Conservation (phyloP, 2,888 invertebrate species). For the Zygothrica quintamaculata region DNA sequence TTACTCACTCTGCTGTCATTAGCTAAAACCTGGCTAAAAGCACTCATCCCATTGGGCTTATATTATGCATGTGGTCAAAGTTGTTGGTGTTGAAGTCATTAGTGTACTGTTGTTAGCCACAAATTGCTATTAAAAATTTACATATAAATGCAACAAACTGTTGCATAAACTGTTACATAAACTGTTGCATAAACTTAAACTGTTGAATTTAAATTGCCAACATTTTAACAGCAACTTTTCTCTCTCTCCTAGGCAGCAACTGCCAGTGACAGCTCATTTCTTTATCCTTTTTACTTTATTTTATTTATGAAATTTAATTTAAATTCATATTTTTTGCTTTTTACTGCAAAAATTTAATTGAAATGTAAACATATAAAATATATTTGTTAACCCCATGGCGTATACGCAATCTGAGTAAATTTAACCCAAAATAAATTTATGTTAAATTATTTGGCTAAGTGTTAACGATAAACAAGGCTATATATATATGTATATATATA, state of each 20-base stretch:
- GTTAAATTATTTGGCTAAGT: no score
- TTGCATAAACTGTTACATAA: conserved; percentile 9
- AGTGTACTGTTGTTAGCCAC: not conserved
- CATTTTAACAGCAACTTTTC: no score
- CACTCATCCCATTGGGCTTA: no score
- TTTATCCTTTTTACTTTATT: not conserved
- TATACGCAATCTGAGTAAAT: conserved; percentile 15
- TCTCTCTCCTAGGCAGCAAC: not conserved
- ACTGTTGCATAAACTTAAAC: conserved; percentile 1
- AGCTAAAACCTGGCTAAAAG: no score
- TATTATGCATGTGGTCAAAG: no score
- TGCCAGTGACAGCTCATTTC: conserved; percentile 4
- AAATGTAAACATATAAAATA: conserved; percentile 8
- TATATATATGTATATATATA: no score
- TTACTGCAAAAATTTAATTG: conserved; percentile 11
- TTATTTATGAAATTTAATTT: not conserved
- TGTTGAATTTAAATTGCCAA: no score
- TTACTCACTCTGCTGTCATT: no score
- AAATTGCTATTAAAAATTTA: conserved; percentile 5
- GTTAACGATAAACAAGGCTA: conserved; percentile 8
- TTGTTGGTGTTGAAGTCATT: no score
- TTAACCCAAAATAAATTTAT: not conserved
- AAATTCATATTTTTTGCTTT: conserved; percentile 9
- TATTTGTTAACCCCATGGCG: not conserved
- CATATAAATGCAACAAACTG: conserved; percentile 2